Base-by-base conservation (phyloP, 2,888 invertebrate species). In the Pharmacophagus antenor region DNA sequence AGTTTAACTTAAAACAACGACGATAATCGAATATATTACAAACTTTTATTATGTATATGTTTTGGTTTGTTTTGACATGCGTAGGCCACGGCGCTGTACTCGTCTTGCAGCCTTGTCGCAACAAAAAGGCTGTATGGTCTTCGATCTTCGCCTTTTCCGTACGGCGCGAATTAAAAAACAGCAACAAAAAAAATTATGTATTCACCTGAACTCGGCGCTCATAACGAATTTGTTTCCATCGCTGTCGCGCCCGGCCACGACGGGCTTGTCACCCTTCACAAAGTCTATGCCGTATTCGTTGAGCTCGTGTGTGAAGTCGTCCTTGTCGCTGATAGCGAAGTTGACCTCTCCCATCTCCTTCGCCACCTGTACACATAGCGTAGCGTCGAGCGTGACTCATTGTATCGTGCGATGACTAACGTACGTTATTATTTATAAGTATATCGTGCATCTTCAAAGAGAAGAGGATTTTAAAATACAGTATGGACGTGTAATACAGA, bases 221-320 rank as follows among this genome's bases (percentile, higher is more conserved):
- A 99, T 94, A 53, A 96, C 93, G 87, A 94, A 99, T 82, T 99
- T 99, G 85, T 96, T 95, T 70, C 95, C 96, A 65, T 95, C 94
- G 7, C 92, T 92, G 80, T 98, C 96, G 57, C 95, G 94, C 4
- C 95, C 98, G 61, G 97, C 93, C 41, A 98, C 93, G 21, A 96
- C 92, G 0, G 99, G 99, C 80, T 98, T 98, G 71, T 98, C 98
- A 15, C 95, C 95, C 74, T 95, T 94, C 44, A 94, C 94, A 79
- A 94, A 97, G 76, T 96, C 96, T 63, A 98, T 93, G 59, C 99
- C 99, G 83, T 94, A 98, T 84, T 99, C 99, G 71, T 96, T 96
- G 69, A 99, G 88, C 83, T 99, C 99, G 71, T 97, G 95, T 62
- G 95, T 95, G 93, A 99, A 99, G 71, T 98, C 98, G 73, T 97